These are phyloP conservation scores for Alligator mississippiensis DNA, from an alignment of 2,113 vertebrate species.

Conservation along the genomic window DNA sequence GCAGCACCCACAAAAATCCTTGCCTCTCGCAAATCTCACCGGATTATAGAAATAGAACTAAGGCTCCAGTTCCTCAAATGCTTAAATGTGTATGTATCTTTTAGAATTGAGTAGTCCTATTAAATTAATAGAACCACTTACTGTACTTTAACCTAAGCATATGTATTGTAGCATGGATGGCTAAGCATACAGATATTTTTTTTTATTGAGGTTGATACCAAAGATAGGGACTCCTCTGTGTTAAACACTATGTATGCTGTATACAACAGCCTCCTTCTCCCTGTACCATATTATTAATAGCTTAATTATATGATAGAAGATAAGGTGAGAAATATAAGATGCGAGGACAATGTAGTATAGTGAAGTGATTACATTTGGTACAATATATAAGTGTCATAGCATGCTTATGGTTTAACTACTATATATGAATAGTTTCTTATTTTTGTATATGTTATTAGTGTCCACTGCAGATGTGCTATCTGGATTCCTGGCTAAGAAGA, in stretches of 20 bases:
- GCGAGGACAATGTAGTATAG: not conserved
- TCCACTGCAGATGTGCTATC: not conserved
- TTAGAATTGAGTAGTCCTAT: not conserved
- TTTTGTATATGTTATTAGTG: not conserved
- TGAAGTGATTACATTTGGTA: not conserved
- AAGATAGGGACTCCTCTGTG: not conserved
- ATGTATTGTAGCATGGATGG: not conserved
- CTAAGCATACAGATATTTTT: not conserved
- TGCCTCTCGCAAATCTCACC: not conserved
- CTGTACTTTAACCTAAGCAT: accelerated
- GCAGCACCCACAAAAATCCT: not conserved
- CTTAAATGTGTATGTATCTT: not conserved
- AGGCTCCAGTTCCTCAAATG: accelerated
- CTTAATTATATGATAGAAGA: not conserved
- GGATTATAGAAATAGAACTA: not conserved
- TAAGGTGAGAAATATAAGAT: not conserved
- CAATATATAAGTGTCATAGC: not conserved
- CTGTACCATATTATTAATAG: not conserved
- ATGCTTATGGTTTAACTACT: not conserved
- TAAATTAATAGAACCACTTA: not conserved
- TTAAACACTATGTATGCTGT: not conserved
- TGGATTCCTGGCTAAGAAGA: not conserved
- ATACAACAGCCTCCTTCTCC: not conserved
- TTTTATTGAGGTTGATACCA: not conserved
- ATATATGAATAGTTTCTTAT: not conserved